These are phyloP conservation scores for Akabosia matsudoensis DNA, from an alignment of 1,140 invertebrate genomes.

Conservation along the genomic window DNA sequence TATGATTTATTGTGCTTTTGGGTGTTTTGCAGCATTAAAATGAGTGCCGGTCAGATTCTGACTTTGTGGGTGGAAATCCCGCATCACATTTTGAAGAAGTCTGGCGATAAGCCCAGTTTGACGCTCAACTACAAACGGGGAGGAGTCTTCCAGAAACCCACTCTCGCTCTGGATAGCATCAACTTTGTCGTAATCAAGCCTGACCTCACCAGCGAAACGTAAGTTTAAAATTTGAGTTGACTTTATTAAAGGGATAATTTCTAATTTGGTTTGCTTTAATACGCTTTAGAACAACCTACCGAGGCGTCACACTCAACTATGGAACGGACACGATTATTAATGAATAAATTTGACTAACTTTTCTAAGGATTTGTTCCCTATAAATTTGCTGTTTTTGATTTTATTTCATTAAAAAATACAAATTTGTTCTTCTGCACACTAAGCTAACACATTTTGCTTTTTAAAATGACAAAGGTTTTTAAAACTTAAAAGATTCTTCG, in stretches of 20 bases:
- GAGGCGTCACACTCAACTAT: background rate
- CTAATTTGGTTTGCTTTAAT: background rate
- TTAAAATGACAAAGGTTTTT: too few species aligned
- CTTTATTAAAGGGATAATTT: too few species aligned
- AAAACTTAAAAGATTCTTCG: conserved; percentile 37
- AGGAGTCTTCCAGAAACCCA: conserved; percentile 34
- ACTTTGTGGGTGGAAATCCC: conserved; percentile 38
- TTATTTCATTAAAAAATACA: background rate
- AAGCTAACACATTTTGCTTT: background rate
- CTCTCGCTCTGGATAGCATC: conserved; percentile 26
- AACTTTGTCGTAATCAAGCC: conserved; percentile 28
- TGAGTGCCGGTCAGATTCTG: conserved; percentile 29
- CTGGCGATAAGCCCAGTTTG: conserved; percentile 29
- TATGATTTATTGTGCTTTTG: background rate
- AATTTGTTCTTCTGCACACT: too few species aligned
- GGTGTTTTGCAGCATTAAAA: conserved; percentile 15
- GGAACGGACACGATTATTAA: background rate
- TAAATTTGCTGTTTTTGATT: background rate
- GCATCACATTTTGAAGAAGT: background rate
- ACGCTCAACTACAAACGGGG: conserved; percentile 32
- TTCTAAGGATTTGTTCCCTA: background rate
- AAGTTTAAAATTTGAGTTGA: background rate
- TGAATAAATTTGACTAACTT: background rate
- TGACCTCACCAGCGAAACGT: conserved; percentile 29
- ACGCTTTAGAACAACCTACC: background rate